phyloP scores from a whole-genome alignment of 2,113 vertebrate species.

The Rhineura floridana region DNA sequence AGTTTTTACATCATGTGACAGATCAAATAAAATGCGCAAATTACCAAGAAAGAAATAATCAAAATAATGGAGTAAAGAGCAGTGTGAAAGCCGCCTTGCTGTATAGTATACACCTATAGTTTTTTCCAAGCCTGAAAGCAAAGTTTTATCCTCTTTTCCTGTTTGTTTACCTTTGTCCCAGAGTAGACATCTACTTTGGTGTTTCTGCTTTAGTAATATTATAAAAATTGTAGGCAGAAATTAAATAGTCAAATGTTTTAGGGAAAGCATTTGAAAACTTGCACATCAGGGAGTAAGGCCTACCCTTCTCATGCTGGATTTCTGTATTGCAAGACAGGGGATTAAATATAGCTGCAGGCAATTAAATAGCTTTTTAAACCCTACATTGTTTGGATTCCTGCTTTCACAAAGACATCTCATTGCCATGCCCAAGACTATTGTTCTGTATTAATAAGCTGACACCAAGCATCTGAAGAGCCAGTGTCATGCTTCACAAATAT shows the following conservation, averaged over 20 bases:
- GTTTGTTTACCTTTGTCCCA: slow-evolving; percentile 2
- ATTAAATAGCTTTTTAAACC: slow-evolving; percentile 1
- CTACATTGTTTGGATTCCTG: slow-evolving; percentile 5
- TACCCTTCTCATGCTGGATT: neutral
- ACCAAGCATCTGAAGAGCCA: slow-evolving; percentile 57
- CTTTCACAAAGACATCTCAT: slow-evolving; percentile 11
- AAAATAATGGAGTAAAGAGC: too few relatives aligned
- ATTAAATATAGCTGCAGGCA: slow-evolving; percentile 4
- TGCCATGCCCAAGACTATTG: slow-evolving; percentile 34
- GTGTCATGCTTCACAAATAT: slow-evolving; percentile 60
- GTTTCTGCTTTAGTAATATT: too few relatives aligned
- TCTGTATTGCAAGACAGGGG: neutral
- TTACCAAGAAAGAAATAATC: too few relatives aligned
- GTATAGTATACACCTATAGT: neutral
- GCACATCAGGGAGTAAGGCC: neutral
- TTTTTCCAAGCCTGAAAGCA: neutral
- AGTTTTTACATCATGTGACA: too few relatives aligned
- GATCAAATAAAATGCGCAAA: too few relatives aligned
- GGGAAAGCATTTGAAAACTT: too few relatives aligned
- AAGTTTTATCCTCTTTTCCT: neutral
- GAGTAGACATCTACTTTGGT: slow-evolving; percentile 27
- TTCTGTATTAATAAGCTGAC: slow-evolving; percentile 40
- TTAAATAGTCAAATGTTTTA: too few relatives aligned
- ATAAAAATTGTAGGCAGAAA: too few relatives aligned
- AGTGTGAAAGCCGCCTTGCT: neutral